phyloP scores from a whole-genome alignment of 2,113 vertebrate genomes.

The Siniperca knerii region DNA sequence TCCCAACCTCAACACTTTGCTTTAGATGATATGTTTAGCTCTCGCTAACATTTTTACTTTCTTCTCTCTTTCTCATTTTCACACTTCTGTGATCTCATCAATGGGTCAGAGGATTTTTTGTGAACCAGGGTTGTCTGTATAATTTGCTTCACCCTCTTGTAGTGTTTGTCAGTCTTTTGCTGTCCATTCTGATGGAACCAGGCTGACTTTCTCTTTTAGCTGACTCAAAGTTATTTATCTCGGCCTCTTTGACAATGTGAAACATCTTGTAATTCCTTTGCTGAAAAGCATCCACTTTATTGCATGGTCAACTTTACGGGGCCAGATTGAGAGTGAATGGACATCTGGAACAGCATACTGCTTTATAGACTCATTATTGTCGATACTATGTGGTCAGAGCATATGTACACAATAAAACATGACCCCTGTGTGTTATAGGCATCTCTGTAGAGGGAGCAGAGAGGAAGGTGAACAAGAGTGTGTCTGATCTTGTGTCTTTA shows the following conservation, averaged over 20 bases:
- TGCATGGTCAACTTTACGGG: conserved; percentile 65
- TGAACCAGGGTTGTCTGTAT: too few species aligned
- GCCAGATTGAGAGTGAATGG: conserved; percentile 45
- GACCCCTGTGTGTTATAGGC: conserved; percentile 58
- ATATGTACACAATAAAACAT: conserved; percentile 70
- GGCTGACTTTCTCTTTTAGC: not conserved
- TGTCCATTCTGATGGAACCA: not conserved
- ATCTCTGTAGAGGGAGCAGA: conserved; percentile 40
- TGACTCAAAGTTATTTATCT: not conserved
- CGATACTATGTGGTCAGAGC: conserved; percentile 63
- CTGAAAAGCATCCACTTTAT: conserved; percentile 64
- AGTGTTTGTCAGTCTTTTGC: not conserved
- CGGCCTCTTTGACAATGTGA: conserved; percentile 1
- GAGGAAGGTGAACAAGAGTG: conserved; percentile 26
- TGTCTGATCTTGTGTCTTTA: conserved; percentile 24
- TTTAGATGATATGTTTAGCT: too few species aligned
- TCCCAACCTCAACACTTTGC: too few species aligned
- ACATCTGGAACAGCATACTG: conserved; percentile 74
- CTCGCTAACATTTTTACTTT: too few species aligned
- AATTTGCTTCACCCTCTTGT: too few species aligned
- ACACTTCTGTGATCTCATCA: too few species aligned
- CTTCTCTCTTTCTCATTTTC: too few species aligned
- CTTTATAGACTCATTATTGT: conserved; percentile 74
- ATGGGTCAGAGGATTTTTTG: too few species aligned
- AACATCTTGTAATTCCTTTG: conserved; percentile 48